Base-by-base conservation (phyloP, 2,113 vertebrate genomes). In the Pheucticus melanocephalus region DNA sequence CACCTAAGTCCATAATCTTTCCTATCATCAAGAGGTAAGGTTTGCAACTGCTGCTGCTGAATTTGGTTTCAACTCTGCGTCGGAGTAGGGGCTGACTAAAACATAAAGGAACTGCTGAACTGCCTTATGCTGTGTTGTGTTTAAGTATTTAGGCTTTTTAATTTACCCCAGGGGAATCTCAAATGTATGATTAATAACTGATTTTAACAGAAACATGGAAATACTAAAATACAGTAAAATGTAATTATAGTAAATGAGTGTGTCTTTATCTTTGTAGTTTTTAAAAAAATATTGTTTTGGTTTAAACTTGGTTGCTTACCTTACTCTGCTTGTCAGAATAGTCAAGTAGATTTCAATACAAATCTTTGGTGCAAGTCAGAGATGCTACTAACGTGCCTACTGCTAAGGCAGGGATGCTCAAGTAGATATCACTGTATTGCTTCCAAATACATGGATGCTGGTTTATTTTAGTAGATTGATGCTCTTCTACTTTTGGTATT, bases 1-100 rank as follows among this genome's bases (percentile, higher is more conserved):
- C 45, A 72, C 9, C 5, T 1, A 61, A 65, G 27, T 57, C 0
- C 0, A 3, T 65, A 40, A 42, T 1, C 0, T 59, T 83, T 81
- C 2, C 1, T 66, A 19, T 48, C 56, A 66, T 50, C 33, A 47
- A 28, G 22, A 51, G n/a, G 11, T 22, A 40, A 37, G 10, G 10
- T 66, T 56, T 64, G 33, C 25, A 56, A 37, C 44, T 78, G 50
- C 53, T 78, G 50, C 53, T 83, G 23, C 44, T 25, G 48, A 82
- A 48, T 66, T 37, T 0, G 0, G 3, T 66, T 57, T 83, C 12
- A 37, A 7, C 11, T 54, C n/a, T 56, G 64, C 25, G 7, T 79
- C 65, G 28, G 18, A 23, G 28, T 30, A 37, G 20, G 17, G 30
- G 12, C 53, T 73, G 22, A 37, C 59, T 37, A 7, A 86, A 57